Base-by-base conservation (phyloP, 2,888 invertebrate genomes). In the Aquatica leii region DNA sequence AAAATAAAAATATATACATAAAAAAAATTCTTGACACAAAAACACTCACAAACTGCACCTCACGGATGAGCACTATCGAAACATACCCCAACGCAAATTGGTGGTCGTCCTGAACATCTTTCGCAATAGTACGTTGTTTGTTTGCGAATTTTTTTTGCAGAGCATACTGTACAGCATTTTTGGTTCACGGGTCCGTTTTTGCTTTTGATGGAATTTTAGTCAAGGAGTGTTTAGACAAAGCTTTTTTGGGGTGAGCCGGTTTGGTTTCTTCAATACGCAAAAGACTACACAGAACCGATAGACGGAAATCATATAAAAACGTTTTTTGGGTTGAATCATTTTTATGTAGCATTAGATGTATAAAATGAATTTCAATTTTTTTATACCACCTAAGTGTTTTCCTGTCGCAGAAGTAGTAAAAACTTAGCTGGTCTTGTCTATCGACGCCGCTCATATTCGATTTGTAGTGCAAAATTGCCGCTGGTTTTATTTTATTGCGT, bases 121-220 rank as follows among this genome's bases (percentile, higher is more conserved):
- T 46, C 46, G 18, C 46, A 46, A 46, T 46, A 17, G 46, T 46
- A 46, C 18, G 15, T 2, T 46, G 46, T 46, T 11, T 11, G 14
- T 9, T 46, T 46, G 12, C 46, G 46, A 12, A 46, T 46, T 14
- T 46, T 46, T 11, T 46, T 46, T 46, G 14, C 11, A 14, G 46
- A 46, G 46, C 46, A 46, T 15, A 46, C 46, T 46, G 8, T 41
- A 41, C 41, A 41, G 9, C 46, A 17, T 14, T 46, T 46, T 31
- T 8, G 34, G 9, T 31, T 31, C 5, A 31, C 9, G 9, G 6
- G 34, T 31, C 34, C 34, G 34, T 31, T 31, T 31, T 31, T 9
- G 34, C 34, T 31, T 31, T 31, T 31, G 34, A 31, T 8, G 34
- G 6, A 31, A 31, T 31, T 31, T 31, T 31, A 5, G 34, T 31